A percentile compares a stretch with the other conserved stretches of the same genome.
These are phyloP conservation scores for Lycocorax pyrrhopterus DNA, from an alignment of 2,113 vertebrate species.

Conservation along the genomic window DNA sequence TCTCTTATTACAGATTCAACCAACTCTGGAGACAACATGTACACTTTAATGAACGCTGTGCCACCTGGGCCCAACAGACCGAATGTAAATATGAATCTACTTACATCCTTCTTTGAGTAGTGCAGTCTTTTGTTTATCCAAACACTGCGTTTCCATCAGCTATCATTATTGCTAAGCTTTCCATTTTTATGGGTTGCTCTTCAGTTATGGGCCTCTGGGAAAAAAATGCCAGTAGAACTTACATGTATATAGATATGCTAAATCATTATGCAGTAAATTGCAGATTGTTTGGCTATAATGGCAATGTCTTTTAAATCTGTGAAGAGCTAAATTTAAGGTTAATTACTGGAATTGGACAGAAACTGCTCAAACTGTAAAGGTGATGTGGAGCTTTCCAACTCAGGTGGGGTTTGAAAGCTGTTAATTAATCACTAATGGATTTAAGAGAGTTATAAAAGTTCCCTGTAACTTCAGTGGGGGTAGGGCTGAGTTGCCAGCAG, in stretches of 20 bases:
- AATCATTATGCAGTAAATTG: not conserved
- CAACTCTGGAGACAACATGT: conserved; percentile 98
- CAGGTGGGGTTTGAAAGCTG: not conserved
- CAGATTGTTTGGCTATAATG: not conserved
- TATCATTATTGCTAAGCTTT: not conserved
- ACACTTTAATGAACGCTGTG: conserved; percentile 97
- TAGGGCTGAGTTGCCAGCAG: not conserved
- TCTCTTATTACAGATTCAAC: conserved; percentile 89
- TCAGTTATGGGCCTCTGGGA: not conserved
- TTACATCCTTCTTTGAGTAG: not conserved
- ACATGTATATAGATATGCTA: not conserved
- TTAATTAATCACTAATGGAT: not conserved
- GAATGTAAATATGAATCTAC: conserved; percentile 83
- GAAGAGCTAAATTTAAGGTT: not conserved
- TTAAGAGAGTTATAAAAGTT: not conserved
- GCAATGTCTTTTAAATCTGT: not conserved
- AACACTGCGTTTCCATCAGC: not conserved
- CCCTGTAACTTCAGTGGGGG: not conserved
- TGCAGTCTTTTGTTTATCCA: not conserved
- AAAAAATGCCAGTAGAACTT: not conserved
- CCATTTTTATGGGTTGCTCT: not conserved
- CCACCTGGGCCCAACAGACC: conserved; percentile 92
- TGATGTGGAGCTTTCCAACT: accelerated
- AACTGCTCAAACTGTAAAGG: not conserved
- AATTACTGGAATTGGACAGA: not conserved